A percentile compares a stretch with the other conserved stretches of the same genome.
phyloP scores from a whole-genome alignment of 2,888 invertebrate genomes.

The Erebia aethiops region DNA sequence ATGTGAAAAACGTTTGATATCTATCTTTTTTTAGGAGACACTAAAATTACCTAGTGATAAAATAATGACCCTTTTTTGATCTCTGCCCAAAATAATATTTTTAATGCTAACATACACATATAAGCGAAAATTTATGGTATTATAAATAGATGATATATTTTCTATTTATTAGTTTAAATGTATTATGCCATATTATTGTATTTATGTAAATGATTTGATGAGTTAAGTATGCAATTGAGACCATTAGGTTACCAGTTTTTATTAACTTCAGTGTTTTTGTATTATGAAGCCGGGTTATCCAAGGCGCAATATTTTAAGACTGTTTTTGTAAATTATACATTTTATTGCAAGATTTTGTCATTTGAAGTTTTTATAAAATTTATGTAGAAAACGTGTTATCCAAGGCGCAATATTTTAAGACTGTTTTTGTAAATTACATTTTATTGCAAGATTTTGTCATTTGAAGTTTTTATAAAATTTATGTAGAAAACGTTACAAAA shows the following conservation, averaged over 20 bases:
- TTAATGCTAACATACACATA: background rate
- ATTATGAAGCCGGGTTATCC: background rate
- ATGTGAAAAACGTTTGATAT: no score
- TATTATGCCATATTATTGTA: slow-evolving; percentile 11
- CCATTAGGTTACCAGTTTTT: slow-evolving; percentile 3
- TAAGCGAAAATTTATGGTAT: background rate
- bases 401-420: slow-evolving; percentile 10
- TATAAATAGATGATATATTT: background rate
- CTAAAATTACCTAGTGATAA: no score
- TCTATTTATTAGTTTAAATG: background rate
- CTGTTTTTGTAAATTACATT: slow-evolving; percentile 7
- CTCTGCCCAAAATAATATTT: background rate
- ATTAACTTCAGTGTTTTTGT: background rate
- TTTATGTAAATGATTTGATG: background rate
- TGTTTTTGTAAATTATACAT: slow-evolving; percentile 5
- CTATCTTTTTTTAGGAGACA: no score
- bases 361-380: no score
- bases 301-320: slow-evolving; percentile 12
- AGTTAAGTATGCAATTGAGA: no score
- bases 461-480: no score
- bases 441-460: background rate
- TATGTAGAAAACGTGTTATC: no score
- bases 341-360: background rate
- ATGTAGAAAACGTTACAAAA: no score
- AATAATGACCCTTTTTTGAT: no score